Conservation (phyloP, 2,888 invertebrate genomes). For the Lasioglossum marginatum region DNA sequence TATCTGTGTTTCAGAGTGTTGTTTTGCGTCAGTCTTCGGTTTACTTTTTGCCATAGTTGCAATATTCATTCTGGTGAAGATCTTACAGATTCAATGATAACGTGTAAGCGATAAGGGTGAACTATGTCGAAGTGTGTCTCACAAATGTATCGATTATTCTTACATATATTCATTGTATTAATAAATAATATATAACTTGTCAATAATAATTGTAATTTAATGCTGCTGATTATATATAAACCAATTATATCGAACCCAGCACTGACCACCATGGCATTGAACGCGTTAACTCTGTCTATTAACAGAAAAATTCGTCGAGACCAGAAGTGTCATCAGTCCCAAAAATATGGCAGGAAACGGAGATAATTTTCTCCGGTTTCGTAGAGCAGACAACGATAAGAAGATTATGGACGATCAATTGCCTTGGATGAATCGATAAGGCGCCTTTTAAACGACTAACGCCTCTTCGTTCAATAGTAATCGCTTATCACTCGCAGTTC, state of each 20-base stretch:
- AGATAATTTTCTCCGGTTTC: background rate
- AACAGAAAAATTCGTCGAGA: background rate
- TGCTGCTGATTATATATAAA: background rate
- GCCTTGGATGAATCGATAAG: background rate
- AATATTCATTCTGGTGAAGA: background rate
- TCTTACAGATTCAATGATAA: background rate
- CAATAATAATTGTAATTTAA: background rate
- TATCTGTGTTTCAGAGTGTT: background rate
- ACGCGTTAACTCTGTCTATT: no score
- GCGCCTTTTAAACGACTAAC: background rate
- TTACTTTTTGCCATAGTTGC: rapidly evolving
- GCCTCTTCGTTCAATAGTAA: background rate
- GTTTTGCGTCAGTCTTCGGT: rapidly evolving
- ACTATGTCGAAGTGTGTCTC: background rate
- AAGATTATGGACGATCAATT: background rate
- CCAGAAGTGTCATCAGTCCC: background rate
- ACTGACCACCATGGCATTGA: no score
- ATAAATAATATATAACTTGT: no score
- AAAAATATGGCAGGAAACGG: background rate
- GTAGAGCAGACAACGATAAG: background rate
- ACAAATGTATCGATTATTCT: no score
- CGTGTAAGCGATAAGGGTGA: no score
- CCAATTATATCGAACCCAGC: no score
- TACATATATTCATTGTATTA: background rate
- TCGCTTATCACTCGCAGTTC: background rate